Evolutionary conservation across 53 echinoderm and acorn worm species (phyloP).

Genomic region (Stichopus horrens): DNA sequence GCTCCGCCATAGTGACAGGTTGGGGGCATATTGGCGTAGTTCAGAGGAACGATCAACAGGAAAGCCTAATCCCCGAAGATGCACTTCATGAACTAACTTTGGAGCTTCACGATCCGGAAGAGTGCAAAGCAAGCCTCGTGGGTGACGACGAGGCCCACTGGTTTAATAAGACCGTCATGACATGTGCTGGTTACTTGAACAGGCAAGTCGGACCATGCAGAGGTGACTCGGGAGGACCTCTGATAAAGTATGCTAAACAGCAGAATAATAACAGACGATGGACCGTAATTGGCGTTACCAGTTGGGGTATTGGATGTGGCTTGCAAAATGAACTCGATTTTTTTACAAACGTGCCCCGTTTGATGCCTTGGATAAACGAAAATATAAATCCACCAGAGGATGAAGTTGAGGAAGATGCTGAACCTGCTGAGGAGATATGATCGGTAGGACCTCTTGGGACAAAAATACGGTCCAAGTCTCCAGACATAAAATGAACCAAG

Average conservation of each 20-base stretch:
- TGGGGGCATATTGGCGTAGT: slow-evolving; percentile 11
- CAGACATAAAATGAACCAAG: no score
- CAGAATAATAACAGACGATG: neutral
- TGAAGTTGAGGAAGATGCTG: neutral
- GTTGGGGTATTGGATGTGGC: slow-evolving; percentile 34
- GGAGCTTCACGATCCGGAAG: neutral
- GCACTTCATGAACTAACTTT: neutral
- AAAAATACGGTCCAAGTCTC: no score
- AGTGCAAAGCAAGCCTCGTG: neutral
- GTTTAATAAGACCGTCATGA: slow-evolving; percentile 14
- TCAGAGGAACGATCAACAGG: neutral
- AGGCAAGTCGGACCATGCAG: neutral
- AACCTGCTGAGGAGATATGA: neutral
- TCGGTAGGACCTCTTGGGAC: no score
- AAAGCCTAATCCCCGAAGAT: neutral
- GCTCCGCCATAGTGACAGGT: slow-evolving; percentile 9
- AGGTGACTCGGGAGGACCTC: slow-evolving; percentile 29
- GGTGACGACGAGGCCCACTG: neutral
- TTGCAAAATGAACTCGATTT: slow-evolving; percentile 18
- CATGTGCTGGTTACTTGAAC: slow-evolving; percentile 8
- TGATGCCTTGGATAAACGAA: slow-evolving; percentile 8
- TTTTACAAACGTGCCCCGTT: slow-evolving; percentile 19
- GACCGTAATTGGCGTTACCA: slow-evolving; percentile 30
- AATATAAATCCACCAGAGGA: neutral
- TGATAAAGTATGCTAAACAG: neutral